A percentile compares a stretch with the other conserved stretches of the same genome.
Evolutionary conservation across 1,140 invertebrate species (phyloP).

Genomic region (Odontomachus brunneus): DNA sequence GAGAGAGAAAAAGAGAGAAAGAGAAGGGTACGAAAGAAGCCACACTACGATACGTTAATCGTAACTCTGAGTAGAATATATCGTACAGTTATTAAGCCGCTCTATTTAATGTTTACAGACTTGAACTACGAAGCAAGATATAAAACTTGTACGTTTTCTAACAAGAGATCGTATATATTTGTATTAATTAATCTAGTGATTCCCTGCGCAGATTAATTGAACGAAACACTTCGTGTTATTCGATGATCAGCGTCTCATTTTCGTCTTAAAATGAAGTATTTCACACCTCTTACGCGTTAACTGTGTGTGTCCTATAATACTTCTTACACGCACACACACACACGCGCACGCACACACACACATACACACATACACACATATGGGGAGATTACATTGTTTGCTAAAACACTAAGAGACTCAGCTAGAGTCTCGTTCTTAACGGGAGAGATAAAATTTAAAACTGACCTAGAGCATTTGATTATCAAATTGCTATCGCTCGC

Average conservation of each 20-base stretch:
- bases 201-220: slow-evolving; percentile 27
- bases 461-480: slow-evolving; percentile 65
- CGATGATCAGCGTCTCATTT: slow-evolving; percentile 36
- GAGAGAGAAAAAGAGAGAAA: too few relatives aligned
- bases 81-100: slow-evolving; percentile 28
- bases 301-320: slow-evolving; percentile 22
- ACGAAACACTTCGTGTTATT: slow-evolving; percentile 59
- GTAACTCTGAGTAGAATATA: neutral
- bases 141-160: slow-evolving; percentile 4
- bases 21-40: neutral
- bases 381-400: slow-evolving; percentile 5
- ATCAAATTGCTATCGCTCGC: slow-evolving; percentile 26
- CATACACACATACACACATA: neutral
- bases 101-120: neutral
- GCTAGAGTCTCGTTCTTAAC: slow-evolving; percentile 36
- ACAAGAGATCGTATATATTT: slow-evolving; percentile 6
- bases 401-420: slow-evolving; percentile 51
- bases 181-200: neutral
- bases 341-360: slow-evolving; percentile 27
- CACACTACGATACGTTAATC: neutral
- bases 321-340: slow-evolving; percentile 38
- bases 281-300: slow-evolving; percentile 33
- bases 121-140: neutral
- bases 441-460: slow-evolving; percentile 62
- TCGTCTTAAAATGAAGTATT: slow-evolving; percentile 30